Conservation (phyloP, 2,888 invertebrate genomes). For the Bimastos eiseni region DNA sequence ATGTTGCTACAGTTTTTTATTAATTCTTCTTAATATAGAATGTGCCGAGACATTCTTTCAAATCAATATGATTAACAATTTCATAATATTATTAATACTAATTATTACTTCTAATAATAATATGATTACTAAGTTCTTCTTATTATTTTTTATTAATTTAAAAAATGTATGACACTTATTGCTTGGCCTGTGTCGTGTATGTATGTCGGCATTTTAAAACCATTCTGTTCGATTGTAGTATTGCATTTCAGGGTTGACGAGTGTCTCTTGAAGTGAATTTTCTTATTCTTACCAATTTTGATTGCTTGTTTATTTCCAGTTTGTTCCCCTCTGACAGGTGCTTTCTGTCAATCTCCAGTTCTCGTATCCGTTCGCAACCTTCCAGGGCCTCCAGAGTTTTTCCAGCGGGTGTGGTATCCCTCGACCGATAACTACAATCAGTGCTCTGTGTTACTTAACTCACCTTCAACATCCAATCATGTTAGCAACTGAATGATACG, state of each 20-base stretch:
- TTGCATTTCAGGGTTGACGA: no score
- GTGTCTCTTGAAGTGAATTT: neutral
- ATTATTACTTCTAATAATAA: no score
- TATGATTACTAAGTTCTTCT: no score
- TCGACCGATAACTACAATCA: neutral
- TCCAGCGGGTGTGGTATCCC: neutral
- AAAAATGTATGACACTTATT: no score
- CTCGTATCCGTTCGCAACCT: neutral
- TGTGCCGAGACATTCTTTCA: neutral
- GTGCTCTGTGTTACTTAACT: neutral
- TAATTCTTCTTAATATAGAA: neutral
- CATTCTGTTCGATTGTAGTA: no score
- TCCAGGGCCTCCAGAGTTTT: conserved; percentile 4
- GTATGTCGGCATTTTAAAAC: no score
- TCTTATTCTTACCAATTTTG: neutral
- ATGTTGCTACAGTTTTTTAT: neutral
- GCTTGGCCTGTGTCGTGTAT: no score
- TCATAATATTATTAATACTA: no score
- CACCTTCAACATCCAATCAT: neutral
- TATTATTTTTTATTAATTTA: no score
- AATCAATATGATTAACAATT: no score
- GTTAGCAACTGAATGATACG: neutral
- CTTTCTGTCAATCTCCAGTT: neutral
- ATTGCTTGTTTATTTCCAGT: neutral
- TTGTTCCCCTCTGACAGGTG: neutral